These are phyloP conservation scores for Cyaniris semiargus DNA, from an alignment of 2,888 invertebrate genomes.

Conservation along the genomic window DNA sequence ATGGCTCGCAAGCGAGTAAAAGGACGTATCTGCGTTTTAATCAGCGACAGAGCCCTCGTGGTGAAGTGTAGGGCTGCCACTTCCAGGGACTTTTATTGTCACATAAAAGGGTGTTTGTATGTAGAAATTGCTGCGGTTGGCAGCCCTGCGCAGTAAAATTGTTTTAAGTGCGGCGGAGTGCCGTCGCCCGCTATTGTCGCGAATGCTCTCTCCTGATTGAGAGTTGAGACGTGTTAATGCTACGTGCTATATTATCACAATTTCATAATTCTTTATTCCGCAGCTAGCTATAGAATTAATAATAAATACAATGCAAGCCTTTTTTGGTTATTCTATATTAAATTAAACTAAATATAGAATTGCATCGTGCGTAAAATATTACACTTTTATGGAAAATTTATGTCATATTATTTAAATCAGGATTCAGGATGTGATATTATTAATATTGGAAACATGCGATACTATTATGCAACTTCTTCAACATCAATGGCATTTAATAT, in stretches of 20 bases:
- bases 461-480: background rate
- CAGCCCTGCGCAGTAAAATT: slow-evolving; percentile 52
- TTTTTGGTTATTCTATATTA: background rate
- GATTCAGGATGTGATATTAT: background rate
- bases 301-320: too few species aligned
- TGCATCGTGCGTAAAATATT: background rate
- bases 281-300: background rate
- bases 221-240: slow-evolving; percentile 30
- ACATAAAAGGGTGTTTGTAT: background rate
- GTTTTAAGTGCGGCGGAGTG: slow-evolving; percentile 55
- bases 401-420: background rate
- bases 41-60: slow-evolving; percentile 61
- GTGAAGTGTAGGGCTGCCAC: slow-evolving; percentile 50
- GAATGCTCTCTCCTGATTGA: slow-evolving; percentile 28
- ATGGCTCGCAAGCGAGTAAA: slow-evolving; percentile 50
- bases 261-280: background rate
- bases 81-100: background rate
- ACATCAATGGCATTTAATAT: background rate
- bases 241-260: background rate
- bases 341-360: background rate
- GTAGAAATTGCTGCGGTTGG: background rate
- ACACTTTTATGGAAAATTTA: background rate
- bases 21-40: slow-evolving; percentile 59
- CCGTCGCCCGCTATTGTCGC: slow-evolving; percentile 17
- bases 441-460: background rate